phyloP scores from a whole-genome alignment of 2,888 invertebrate species.

The Epirrhoe alternata region DNA sequence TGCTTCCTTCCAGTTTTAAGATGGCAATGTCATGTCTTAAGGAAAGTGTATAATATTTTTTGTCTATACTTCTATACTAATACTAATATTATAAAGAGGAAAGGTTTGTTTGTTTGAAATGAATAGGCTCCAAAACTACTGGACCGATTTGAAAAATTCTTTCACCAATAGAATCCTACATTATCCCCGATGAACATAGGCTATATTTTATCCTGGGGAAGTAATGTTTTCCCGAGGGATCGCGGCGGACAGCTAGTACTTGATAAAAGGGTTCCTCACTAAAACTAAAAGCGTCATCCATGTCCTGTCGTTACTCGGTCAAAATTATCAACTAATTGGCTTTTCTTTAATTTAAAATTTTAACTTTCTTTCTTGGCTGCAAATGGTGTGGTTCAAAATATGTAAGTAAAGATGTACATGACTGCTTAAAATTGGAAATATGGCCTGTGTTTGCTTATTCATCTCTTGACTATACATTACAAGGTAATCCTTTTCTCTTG shows the following conservation, averaged over 20 bases:
- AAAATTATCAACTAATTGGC: background rate
- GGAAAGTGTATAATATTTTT: too few species aligned
- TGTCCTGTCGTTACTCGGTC: constrained; percentile 16
- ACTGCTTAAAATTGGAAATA: constrained; percentile 12
- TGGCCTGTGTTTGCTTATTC: constrained; percentile 22
- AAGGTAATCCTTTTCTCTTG: background rate
- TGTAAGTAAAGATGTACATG: constrained; percentile 23
- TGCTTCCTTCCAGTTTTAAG: background rate
- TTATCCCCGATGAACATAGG: too few species aligned
- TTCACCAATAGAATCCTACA: too few species aligned
- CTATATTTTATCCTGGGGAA: too few species aligned
- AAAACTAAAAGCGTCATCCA: constrained; percentile 10
- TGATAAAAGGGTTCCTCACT: background rate
- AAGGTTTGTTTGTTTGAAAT: too few species aligned
- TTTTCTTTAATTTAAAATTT: constrained; percentile 1
- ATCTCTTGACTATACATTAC: background rate
- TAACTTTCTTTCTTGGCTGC: constrained; percentile 19
- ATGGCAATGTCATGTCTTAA: too few species aligned
- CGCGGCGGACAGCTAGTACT: too few species aligned
- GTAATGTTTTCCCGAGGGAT: too few species aligned
- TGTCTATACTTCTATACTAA: too few species aligned
- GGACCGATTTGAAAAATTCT: too few species aligned
- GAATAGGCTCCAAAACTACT: too few species aligned
- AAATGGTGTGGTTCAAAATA: constrained; percentile 10
- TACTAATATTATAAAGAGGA: too few species aligned